A percentile compares a stretch with the other conserved stretches of the same genome.
Conservation (phyloP, 2,113 vertebrate species). For the Ochotona curzoniae region DNA sequence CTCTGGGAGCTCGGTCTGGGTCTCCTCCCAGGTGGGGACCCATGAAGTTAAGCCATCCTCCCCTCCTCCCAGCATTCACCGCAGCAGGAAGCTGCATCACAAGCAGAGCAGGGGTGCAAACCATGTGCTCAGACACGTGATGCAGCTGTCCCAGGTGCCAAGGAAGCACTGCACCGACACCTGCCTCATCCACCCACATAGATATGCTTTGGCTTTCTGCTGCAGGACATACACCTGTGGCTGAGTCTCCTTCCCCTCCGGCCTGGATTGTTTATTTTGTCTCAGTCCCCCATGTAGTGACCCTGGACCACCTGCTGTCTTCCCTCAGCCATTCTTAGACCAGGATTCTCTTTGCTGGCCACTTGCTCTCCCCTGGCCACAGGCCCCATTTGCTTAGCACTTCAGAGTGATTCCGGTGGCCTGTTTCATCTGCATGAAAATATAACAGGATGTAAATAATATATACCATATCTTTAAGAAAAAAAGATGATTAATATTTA, state of each 20-base stretch:
- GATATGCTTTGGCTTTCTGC: not conserved
- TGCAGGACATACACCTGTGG: not conserved
- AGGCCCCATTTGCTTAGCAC: not conserved
- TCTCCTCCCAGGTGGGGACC: no score
- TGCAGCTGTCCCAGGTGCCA: no score
- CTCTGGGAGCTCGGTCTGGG: no score
- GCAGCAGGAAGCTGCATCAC: no score
- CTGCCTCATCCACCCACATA: no score
- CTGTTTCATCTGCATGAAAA: slow-evolving; percentile 56
- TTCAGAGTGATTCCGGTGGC: slow-evolving; percentile 37
- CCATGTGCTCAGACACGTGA: no score
- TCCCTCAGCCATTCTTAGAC: not conserved
- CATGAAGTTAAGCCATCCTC: no score
- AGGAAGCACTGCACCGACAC: no score
- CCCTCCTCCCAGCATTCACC: no score
- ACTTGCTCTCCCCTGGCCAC: not conserved
- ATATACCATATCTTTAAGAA: slow-evolving; percentile 73
- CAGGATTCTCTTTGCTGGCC: not conserved
- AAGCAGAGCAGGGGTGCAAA: no score
- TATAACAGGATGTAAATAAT: slow-evolving; percentile 76
- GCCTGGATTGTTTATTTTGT: not conserved
- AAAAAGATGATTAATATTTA: slow-evolving; percentile 78
- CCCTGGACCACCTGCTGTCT: not conserved
- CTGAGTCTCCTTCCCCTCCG: not conserved
- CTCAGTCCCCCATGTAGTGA: not conserved